Base-by-base conservation (phyloP, 2,797 vertebrate species). In the Tolypeutes matacus region DNA sequence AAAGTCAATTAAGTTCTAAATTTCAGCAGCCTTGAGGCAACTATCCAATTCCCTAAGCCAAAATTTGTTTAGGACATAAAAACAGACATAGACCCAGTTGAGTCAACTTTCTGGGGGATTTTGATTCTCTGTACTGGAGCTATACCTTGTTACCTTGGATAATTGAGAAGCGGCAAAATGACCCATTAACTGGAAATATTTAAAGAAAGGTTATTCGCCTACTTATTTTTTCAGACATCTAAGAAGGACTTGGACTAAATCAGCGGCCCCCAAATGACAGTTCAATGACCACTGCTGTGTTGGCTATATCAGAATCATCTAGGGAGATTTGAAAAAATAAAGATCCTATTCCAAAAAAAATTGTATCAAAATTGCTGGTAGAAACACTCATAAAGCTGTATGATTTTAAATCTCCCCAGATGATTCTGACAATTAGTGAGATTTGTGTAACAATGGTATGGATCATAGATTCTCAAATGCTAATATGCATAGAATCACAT, bases 11-110 rank as follows among this genome's bases (percentile, higher is more conserved):
- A 95, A 70, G 17, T 85, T 42, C 64, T 91, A 75, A 53, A 95
- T 94, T 94, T 95, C 51, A 94, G 49, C 29, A 91, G 58, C 51
- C 78, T 91, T 82, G 42, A 80, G 92, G 80, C 29, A 97, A 84
- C 46, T 94, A 72, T 94, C 31, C 82, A 94, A 36, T 29, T 85
- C 46, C 2, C 64, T 73, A 95, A 95, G 7, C 29, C 85, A 92
- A 94, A 95, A 72, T 95, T 86, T 96, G 42, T 91, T 97, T 95
- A 84, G 65, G 51, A 95, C 86, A 96, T 69, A 95, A 92, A 53
- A 94, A 96, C 77, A 69, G 53, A 83, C 69, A 67, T 64, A 8
- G 58, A 46, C 29, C 42, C 80, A 95, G 64, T 42, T 96, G 72
- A 93, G 29, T 86, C 89, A 95, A 53, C 77, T 81, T 86, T 70